These are phyloP conservation scores for Danio albolineatus DNA, from an alignment of 2,797 vertebrate species.

Conservation along the genomic window DNA sequence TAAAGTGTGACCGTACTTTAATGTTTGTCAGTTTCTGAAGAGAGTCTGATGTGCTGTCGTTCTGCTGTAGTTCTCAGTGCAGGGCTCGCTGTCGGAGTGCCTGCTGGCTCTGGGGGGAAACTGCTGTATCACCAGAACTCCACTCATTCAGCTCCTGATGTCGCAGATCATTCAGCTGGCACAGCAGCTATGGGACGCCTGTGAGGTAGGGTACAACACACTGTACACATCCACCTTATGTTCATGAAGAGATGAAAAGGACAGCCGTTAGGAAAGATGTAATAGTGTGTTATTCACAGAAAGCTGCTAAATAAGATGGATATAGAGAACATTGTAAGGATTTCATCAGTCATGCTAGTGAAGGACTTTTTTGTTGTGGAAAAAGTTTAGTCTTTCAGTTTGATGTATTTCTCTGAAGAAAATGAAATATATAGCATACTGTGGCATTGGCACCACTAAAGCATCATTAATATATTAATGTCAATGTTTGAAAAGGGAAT, in stretches of 20 bases:
- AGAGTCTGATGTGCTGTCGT: background rate
- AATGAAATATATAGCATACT: background rate
- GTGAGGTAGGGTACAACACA: constrained; percentile 62
- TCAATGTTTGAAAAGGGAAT: no score
- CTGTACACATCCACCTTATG: background rate
- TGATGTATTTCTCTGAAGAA: background rate
- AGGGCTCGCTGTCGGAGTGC: constrained; percentile 71
- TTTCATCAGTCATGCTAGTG: background rate
- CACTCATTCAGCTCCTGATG: constrained; percentile 81
- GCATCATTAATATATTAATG: background rate
- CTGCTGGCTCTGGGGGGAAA: constrained; percentile 83
- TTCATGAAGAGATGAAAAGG: no score
- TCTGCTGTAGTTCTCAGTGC: constrained; percentile 77
- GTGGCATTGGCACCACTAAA: background rate
- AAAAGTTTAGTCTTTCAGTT: background rate
- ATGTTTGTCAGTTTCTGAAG: no score
- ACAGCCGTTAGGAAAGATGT: no score
- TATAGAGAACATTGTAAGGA: background rate
- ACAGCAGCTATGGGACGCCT: constrained; percentile 76
- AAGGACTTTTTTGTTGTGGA: background rate
- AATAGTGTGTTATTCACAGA: no score
- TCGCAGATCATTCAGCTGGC: constrained; percentile 78
- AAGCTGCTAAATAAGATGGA: background rate
- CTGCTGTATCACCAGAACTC: constrained; percentile 70
- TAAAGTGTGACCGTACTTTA: no score